phyloP scores from a whole-genome alignment of 2,113 vertebrate genomes.

The Psophia crepitans region DNA sequence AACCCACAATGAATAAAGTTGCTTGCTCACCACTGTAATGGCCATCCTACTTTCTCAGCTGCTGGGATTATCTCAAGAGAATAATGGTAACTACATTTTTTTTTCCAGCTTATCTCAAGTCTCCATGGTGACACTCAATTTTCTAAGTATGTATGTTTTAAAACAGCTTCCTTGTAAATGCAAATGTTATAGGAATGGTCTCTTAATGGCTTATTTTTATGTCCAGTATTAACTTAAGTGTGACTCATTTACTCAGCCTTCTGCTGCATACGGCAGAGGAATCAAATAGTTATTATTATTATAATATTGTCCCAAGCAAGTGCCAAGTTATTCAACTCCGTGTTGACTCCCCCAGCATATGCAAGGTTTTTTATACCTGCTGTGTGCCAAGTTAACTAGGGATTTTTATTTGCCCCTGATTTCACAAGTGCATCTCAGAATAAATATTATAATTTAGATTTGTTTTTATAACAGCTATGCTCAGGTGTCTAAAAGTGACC shows the following conservation, averaged over 20 bases:
- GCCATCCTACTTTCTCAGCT: not conserved
- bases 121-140: not conserved
- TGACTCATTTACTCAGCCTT: constrained; percentile 27
- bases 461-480: not conserved
- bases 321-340: not conserved
- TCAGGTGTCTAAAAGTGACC: not conserved
- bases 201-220: constrained; percentile 33
- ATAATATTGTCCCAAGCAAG: not conserved
- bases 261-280: not conserved
- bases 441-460: not conserved
- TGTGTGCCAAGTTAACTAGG: not conserved
- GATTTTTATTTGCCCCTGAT: not conserved
- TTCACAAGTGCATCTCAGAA: not conserved
- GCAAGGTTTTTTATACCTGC: not conserved
- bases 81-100: not conserved
- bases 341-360: not conserved
- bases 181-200: not conserved
- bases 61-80: not conserved
- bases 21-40: not conserved
- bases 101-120: not conserved
- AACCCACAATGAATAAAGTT: not conserved
- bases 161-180: constrained; percentile 19
- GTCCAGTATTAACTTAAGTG: constrained; percentile 15
- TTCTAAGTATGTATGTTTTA: not conserved
- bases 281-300: not conserved